A percentile compares a stretch with the other conserved stretches of the same genome.
phyloP scores from a whole-genome alignment of 2,113 vertebrate genomes.

The Eidolon helvum region DNA sequence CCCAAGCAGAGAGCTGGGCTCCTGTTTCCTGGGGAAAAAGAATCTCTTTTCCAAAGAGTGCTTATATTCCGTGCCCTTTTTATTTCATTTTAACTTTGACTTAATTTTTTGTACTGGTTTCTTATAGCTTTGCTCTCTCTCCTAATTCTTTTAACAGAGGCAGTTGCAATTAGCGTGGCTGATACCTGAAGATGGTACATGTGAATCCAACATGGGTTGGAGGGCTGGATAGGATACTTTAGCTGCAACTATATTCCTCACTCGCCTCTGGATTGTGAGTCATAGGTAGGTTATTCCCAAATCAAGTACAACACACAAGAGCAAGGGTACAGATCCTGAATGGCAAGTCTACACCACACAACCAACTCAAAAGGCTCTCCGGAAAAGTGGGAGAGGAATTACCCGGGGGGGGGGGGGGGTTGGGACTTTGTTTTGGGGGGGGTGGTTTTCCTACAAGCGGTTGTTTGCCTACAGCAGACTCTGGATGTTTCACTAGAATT shows the following conservation, averaged over 20 bases:
- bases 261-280: too few species aligned
- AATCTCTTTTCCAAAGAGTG: not conserved
- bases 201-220: too few species aligned
- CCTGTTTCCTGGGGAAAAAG: not conserved
- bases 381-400: not conserved
- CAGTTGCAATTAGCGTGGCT: not conserved
- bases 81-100: not conserved
- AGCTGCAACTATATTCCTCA: not conserved
- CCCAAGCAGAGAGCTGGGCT: not conserved
- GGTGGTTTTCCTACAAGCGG: too few species aligned
- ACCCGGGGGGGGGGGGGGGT: too few species aligned
- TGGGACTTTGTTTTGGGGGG: not conserved
- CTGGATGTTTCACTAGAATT: not conserved
- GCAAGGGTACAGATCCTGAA: not conserved
- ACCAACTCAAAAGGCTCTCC: not conserved
- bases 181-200: fast-evolving
- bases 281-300: not conserved
- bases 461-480: not conserved
- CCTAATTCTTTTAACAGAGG: not conserved
- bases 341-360: not conserved
- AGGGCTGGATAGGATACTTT: fast-evolving
- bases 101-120: not conserved
- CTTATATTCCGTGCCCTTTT: not conserved
- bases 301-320: not conserved
- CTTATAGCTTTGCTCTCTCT: not conserved